Conservation (phyloP, 1,140 invertebrate genomes). For the Solenopsis fugax region DNA sequence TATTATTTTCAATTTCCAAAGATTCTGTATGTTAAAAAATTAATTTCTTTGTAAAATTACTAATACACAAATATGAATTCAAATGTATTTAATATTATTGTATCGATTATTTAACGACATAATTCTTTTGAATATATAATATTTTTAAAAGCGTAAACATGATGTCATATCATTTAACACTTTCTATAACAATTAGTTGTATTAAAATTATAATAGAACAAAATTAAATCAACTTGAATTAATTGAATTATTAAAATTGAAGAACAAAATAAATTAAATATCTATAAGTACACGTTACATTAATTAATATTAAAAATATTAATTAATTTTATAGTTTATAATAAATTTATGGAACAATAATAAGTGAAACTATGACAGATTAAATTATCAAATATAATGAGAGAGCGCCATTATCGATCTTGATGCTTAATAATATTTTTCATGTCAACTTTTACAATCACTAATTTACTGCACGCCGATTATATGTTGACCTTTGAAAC, state of each 20-base stretch:
- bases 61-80: background rate
- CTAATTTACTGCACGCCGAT: no score
- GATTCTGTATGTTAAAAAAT: background rate
- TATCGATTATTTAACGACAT: background rate
- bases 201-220: background rate
- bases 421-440: no score
- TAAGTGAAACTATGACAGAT: no score
- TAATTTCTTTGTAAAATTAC: background rate
- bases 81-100: background rate
- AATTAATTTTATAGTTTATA: conserved; percentile 10
- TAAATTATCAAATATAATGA: no score
- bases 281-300: background rate
- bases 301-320: background rate
- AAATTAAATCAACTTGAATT: background rate
- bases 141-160: background rate
- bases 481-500: no score
- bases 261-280: background rate
- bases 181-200: background rate
- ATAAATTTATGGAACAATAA: background rate
- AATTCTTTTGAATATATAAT: conserved; percentile 3
- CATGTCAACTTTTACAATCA: no score
- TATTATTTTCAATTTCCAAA: background rate
- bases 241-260: no score
- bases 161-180: background rate
- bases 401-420: no score